These are phyloP conservation scores for Acyrthosiphon pisum DNA, from an alignment of 1,140 invertebrate species.

Conservation along the genomic window DNA sequence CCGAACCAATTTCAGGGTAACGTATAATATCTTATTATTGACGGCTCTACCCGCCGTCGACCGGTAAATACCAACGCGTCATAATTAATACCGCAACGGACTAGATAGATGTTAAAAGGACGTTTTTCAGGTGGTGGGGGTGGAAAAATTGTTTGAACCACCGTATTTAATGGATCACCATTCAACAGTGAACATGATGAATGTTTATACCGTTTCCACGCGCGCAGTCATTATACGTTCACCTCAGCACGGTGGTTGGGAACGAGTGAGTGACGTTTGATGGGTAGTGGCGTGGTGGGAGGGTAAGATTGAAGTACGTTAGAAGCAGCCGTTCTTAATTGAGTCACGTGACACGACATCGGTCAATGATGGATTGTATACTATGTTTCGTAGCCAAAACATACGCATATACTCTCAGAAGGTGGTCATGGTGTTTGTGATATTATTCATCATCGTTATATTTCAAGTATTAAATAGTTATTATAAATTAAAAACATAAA, in stretches of 20 bases:
- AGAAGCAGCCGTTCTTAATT: constrained; percentile 47
- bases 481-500: not conserved
- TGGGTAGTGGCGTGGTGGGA: not conserved
- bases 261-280: not conserved
- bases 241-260: not conserved
- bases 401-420: not conserved
- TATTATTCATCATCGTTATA: constrained; percentile 18
- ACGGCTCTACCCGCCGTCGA: not conserved
- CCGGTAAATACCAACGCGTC: constrained; percentile 1
- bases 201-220: constrained; percentile 26
- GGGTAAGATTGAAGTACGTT: constrained; percentile 49
- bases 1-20: not conserved
- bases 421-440: not conserved
- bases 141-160: constrained; percentile 10
- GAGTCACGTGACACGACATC: constrained; percentile 50
- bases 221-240: constrained; percentile 39
- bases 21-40: not conserved
- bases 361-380: constrained; percentile 52
- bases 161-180: constrained; percentile 51
- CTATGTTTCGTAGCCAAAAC: not conserved
- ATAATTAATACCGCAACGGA: constrained; percentile 19
- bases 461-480: not conserved
- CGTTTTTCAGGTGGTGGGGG: not conserved
- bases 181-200: constrained; percentile 54
- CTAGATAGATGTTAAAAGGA: constrained; percentile 27